Base-by-base conservation (phyloP, 2,888 invertebrate species). In the Poecilobothrus nobilitatus region DNA sequence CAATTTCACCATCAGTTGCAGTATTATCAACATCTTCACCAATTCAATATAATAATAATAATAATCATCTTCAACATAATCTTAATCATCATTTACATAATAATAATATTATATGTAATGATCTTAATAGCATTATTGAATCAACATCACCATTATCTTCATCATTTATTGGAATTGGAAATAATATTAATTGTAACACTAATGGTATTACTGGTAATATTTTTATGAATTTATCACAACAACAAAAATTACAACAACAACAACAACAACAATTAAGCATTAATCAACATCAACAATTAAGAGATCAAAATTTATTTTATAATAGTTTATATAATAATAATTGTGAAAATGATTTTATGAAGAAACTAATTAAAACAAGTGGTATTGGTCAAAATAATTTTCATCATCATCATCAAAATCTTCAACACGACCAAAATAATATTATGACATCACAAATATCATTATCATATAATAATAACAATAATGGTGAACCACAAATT, bases 291-390 rank as follows among this genome's bases (percentile, higher is more conserved):
- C 68, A n/a, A 41, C 69, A 27, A 20, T 66, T 53, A 71, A 71
- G 61, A 53, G 71, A 53, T 53, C 53, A 74, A 68, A 73, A 74
- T 65, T 71, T 74, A 61, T 72, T 74, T 65, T 74, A 74, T 70
- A 74, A 71, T 33, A 74, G 71, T 65, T 71, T 74, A 44, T 74
- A 73, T 53, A 73, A 72, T 63, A 70, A 73, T 2, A 73, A 74
- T n/a, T 70, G 73, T 61, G 73, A 74, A 65, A 53, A 53, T 53
- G 53, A 53, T 53, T 71, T 73, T 66, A 74, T 74, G 74, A 74
- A 72, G 44, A 74, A 73, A 69, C 65, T 74, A 41, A 72, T 74
- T 21, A 70, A 71, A 63, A 68, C 66, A 22, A 67, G 66, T 6
- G 41, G 65, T n/a, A 8, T 21, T 33, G 66, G 44, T 27, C 37